These are phyloP conservation scores for Enteromius thamalakanensis DNA, from an alignment of 2,797 vertebrate genomes.

Conservation along the genomic window DNA sequence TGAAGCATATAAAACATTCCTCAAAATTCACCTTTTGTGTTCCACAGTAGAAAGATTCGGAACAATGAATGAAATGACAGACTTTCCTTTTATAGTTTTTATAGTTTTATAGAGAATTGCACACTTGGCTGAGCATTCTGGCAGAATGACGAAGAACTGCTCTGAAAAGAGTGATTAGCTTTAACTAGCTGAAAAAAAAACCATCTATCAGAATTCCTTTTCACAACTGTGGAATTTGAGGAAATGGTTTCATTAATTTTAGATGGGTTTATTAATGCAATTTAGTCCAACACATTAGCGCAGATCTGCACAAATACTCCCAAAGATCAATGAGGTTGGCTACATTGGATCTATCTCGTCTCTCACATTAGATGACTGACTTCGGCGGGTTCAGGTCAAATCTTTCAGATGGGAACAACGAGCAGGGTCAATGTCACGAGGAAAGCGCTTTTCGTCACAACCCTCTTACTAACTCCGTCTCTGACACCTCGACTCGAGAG, in stretches of 20 bases:
- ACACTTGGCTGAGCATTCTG: background rate
- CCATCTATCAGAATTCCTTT: slow-evolving; percentile 13
- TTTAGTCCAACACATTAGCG: background rate
- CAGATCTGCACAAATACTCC: background rate
- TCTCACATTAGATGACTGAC: background rate
- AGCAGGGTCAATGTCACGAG: background rate
- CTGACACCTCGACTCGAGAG: slow-evolving; percentile 1
- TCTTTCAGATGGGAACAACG: background rate
- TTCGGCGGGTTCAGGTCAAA: background rate
- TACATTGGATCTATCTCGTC: background rate
- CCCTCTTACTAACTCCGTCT: background rate
- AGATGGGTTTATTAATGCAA: slow-evolving; percentile 6
- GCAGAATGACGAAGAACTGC: slow-evolving; percentile 6
- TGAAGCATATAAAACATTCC: background rate
- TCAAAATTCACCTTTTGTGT: slow-evolving; percentile 20
- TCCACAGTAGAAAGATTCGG: background rate
- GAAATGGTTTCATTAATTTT: slow-evolving; percentile 29
- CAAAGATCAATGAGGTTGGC: background rate
- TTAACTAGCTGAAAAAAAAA: background rate
- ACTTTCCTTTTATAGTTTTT: background rate
- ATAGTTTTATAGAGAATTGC: background rate
- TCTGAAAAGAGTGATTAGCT: slow-evolving; percentile 4
- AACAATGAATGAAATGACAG: background rate
- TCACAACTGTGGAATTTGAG: slow-evolving; percentile 16
- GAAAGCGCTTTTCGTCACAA: background rate